Percentiles rank a stretch among this genome's conserved stretches.
Conservation (phyloP, 1,140 invertebrate genomes). For the Bathynomus jamesi region DNA sequence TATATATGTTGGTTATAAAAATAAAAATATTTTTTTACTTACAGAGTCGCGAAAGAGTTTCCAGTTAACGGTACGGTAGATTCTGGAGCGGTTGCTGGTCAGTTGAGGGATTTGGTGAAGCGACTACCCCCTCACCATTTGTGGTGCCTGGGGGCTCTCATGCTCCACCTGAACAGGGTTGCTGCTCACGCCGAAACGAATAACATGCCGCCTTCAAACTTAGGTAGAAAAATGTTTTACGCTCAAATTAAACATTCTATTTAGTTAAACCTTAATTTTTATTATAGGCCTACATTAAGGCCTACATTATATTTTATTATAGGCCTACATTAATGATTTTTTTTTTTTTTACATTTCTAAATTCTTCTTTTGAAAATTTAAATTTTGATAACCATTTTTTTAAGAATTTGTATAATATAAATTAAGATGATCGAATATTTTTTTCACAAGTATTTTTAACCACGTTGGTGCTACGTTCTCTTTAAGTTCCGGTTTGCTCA, state of each 20-base stretch:
- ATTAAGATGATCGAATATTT: too few species aligned
- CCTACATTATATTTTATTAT: too few species aligned
- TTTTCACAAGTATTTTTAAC: too few species aligned
- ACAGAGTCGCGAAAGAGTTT: slow-evolving; percentile 43
- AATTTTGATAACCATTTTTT: background rate
- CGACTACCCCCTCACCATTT: slow-evolving; percentile 48
- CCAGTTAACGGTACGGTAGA: slow-evolving; percentile 28
- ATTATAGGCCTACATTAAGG: too few species aligned
- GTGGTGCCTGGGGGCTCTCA: slow-evolving; percentile 47
- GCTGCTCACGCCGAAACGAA: slow-evolving; percentile 44
- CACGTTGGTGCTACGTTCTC: too few species aligned
- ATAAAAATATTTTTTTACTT: background rate
- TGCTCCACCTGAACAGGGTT: slow-evolving; percentile 49
- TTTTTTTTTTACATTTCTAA: too few species aligned
- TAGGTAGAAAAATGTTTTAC: too few species aligned
- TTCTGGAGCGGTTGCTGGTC: slow-evolving; percentile 34
- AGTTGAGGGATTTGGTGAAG: slow-evolving; percentile 44
- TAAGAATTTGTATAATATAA: background rate
- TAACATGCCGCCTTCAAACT: slow-evolving; percentile 54
- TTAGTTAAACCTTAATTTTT: too few species aligned
- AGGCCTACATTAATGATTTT: too few species aligned
- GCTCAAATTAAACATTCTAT: too few species aligned
- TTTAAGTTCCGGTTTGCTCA: too few species aligned
- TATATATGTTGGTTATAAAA: background rate
- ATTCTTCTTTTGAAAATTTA: too few species aligned